Evolutionary conservation across 1,140 invertebrate species (phyloP).

Genomic region (Psilanteris sp.): DNA sequence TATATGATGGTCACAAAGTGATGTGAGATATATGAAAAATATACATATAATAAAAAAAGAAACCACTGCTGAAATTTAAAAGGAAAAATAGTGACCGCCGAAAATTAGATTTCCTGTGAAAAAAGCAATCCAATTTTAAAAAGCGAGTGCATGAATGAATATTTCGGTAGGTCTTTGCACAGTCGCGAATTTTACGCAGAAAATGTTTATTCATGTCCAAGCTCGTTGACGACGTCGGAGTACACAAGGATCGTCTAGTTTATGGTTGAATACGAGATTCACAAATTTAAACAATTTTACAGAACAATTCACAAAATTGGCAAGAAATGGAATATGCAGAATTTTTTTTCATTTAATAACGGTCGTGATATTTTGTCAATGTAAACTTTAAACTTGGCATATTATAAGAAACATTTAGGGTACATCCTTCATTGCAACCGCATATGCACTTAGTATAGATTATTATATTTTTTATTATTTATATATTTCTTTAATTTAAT

Average conservation of each 20-base stretch:
- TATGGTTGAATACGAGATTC: conserved; percentile 64
- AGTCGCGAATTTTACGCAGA: conserved; percentile 60
- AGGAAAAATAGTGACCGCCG: conserved; percentile 58
- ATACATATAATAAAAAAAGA: conserved; percentile 8
- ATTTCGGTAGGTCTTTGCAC: conserved; percentile 62
- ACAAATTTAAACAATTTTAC: conserved; percentile 62
- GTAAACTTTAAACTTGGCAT: conserved; percentile 31
- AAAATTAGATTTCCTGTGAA: conserved; percentile 60
- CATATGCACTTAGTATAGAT: too few relatives aligned
- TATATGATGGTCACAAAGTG: conserved; percentile 35
- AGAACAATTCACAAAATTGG: conserved; percentile 59
- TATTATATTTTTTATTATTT: too few relatives aligned
- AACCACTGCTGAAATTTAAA: conserved; percentile 43
- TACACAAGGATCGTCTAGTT: conserved; percentile 58
- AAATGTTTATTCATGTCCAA: conserved; percentile 64
- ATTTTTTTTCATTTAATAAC: conserved; percentile 61
- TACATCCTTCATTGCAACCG: too few relatives aligned
- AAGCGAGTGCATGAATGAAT: conserved; percentile 63
- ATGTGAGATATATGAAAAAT: conserved; percentile 46
- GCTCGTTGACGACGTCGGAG: conserved; percentile 55
- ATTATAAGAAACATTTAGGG: too few relatives aligned
- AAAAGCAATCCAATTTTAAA: conserved; percentile 65
- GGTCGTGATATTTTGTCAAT: conserved; percentile 46
- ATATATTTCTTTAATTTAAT: too few relatives aligned
- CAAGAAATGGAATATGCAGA: conserved; percentile 61